Evolutionary conservation across 2,113 vertebrate genomes (phyloP).

Genomic region (Chlorodrepanis virens): DNA sequence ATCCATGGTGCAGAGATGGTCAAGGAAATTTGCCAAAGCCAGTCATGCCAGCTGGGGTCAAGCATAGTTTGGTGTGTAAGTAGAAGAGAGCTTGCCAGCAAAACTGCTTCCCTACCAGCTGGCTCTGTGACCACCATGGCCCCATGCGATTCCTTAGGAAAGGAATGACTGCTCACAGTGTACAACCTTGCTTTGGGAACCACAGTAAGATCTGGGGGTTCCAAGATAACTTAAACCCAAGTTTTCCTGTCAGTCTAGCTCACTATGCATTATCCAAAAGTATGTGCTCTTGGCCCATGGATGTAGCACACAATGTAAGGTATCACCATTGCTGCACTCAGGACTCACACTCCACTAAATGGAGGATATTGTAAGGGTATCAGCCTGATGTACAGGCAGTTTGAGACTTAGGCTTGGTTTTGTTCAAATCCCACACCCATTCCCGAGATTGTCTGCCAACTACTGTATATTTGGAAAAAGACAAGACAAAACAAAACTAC

Average conservation of each 20-base stretch:
- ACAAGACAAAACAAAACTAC: neutral
- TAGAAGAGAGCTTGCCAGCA: neutral
- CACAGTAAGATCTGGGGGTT: neutral
- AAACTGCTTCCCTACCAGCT: neutral
- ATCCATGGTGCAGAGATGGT: neutral
- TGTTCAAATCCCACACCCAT: neutral
- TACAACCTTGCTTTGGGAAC: neutral
- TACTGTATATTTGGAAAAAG: neutral
- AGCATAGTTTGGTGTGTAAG: neutral
- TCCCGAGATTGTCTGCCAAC: neutral
- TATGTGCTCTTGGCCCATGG: fast-evolving
- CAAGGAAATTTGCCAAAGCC: neutral
- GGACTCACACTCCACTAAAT: neutral
- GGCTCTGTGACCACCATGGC: fast-evolving
- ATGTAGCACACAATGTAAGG: fast-evolving
- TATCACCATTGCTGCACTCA: neutral
- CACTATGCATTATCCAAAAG: neutral
- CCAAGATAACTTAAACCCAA: neutral
- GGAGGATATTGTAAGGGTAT: neutral
- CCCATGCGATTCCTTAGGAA: fast-evolving
- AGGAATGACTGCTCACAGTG: neutral
- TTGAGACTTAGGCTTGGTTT: neutral
- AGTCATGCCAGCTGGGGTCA: neutral
- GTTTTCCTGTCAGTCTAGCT: neutral
- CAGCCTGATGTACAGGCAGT: neutral